Percentiles rank a stretch among this genome's conserved stretches.
Conservation (phyloP, 2,113 vertebrate species). For the Hippoglossus stenolepis region DNA sequence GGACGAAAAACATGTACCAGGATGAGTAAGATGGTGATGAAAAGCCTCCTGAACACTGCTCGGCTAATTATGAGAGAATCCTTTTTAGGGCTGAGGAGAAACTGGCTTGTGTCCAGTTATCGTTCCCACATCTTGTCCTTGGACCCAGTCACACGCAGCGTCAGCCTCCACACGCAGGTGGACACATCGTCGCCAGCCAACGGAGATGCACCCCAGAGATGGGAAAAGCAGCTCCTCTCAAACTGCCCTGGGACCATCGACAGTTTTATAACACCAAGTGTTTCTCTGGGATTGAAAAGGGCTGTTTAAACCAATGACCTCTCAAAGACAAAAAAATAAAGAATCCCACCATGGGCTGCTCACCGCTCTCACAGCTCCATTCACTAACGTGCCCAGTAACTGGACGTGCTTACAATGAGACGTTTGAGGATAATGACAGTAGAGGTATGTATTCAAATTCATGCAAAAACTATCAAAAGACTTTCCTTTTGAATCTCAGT, state of each 20-base stretch:
- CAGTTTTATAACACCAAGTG: constrained; percentile 43
- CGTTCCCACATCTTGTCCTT: constrained; percentile 45
- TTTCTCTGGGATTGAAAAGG: constrained; percentile 55
- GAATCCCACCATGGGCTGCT: constrained; percentile 42
- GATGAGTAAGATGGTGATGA: constrained; percentile 34
- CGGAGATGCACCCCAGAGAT: constrained; percentile 70
- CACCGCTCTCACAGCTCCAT: constrained; percentile 53
- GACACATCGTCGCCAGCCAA: constrained; percentile 56
- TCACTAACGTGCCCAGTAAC: constrained; percentile 43
- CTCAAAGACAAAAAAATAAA: constrained; percentile 22
- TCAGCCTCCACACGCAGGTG: constrained; percentile 60
- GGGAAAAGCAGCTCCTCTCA: constrained; percentile 67
- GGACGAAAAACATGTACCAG: constrained; percentile 13
- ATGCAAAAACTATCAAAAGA: constrained; percentile 55
- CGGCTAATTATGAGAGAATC: constrained; percentile 51
- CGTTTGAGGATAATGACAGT: constrained; percentile 47
- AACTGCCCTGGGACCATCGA: constrained; percentile 44
- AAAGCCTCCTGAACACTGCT: constrained; percentile 33
- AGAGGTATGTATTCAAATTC: constrained; percentile 68
- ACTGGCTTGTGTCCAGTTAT: constrained; percentile 49
- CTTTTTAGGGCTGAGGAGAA: constrained; percentile 43
- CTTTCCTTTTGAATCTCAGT: constrained; percentile 36
- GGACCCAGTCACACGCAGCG: constrained; percentile 40
- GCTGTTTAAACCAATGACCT: constrained; percentile 55
- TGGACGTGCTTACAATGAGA: constrained; percentile 55